phyloP scores from a whole-genome alignment of 2,888 invertebrate species.

The Stratiomys singularior region DNA sequence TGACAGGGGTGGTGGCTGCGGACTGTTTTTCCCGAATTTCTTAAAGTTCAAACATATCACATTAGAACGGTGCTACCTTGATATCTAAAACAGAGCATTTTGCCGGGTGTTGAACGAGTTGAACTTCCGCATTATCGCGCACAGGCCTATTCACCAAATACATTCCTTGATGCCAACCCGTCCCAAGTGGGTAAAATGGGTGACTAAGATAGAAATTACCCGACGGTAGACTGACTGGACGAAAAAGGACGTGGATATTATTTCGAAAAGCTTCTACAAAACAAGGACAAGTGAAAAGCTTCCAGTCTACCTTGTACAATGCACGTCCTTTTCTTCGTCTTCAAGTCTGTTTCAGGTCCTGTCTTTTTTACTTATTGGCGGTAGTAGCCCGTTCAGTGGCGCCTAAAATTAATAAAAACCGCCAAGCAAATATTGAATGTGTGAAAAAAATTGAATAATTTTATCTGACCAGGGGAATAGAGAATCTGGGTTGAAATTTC shows the following conservation, averaged over 20 bases:
- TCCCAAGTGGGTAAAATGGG: background rate
- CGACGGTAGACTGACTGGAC: background rate
- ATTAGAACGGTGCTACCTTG: background rate
- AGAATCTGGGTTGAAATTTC: background rate
- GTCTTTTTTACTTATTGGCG: too few species aligned
- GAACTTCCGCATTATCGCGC: conserved; percentile 41
- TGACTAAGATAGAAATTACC: background rate
- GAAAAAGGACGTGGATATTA: background rate
- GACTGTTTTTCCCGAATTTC: too few species aligned
- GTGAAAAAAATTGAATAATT: too few species aligned
- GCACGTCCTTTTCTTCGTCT: too few species aligned
- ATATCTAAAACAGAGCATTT: background rate
- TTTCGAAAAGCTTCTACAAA: background rate
- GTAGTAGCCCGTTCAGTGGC: too few species aligned
- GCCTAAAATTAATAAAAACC: too few species aligned
- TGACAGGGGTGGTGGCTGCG: too few species aligned
- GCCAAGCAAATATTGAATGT: too few species aligned
- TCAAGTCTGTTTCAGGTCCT: too few species aligned
- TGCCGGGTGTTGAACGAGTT: conserved; percentile 38
- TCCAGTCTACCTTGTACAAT: background rate
- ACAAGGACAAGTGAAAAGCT: background rate
- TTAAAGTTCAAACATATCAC: too few species aligned
- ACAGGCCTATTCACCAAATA: conserved; percentile 37
- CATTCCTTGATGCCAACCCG: background rate
- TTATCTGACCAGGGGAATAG: too few species aligned